Percentiles rank a stretch among this genome's conserved stretches.
Evolutionary conservation across 2,113 vertebrate genomes (phyloP).

Genomic region (Erinaceus europaeus): DNA sequence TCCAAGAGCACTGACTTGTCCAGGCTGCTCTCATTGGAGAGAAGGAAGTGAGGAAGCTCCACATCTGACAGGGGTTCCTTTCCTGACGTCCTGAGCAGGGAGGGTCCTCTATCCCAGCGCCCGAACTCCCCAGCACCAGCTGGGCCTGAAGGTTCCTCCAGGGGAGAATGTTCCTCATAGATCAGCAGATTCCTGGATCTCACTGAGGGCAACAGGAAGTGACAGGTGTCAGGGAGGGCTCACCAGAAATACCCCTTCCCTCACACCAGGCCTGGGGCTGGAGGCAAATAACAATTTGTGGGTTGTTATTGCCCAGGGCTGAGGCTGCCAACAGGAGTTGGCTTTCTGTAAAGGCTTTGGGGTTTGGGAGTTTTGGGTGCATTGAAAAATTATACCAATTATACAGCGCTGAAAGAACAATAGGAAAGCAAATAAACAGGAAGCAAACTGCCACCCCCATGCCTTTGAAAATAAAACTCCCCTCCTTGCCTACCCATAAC

Average conservation of each 20-base stretch:
- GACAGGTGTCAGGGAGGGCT: not conserved
- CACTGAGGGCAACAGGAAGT: slow-evolving; percentile 80
- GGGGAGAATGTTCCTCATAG: slow-evolving; percentile 85
- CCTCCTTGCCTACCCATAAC: not conserved
- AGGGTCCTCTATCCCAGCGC: slow-evolving; percentile 83
- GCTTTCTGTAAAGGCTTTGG: slow-evolving; percentile 17
- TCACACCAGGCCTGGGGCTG: not conserved
- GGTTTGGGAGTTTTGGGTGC: not conserved
- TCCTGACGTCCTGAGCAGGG: slow-evolving; percentile 82
- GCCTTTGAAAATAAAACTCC: slow-evolving; percentile 23
- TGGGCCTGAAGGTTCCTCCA: slow-evolving; percentile 85
- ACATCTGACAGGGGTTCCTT: slow-evolving; percentile 78
- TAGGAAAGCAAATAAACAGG: slow-evolving; percentile 19
- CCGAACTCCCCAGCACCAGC: slow-evolving; percentile 86
- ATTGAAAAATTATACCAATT: slow-evolving; percentile 37
- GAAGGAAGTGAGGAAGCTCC: slow-evolving; percentile 83
- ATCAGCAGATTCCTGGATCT: slow-evolving; percentile 94
- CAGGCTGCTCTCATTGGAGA: slow-evolving; percentile 87
- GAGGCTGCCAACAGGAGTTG: not conserved
- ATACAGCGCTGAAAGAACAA: not conserved
- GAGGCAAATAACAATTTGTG: not conserved
- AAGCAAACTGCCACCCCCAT: not conserved
- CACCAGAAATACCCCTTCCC: not conserved
- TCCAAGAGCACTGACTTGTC: slow-evolving; percentile 88
- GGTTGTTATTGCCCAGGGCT: not conserved